Percentiles rank a stretch among this genome's conserved stretches.
phyloP scores from a whole-genome alignment of 2,113 vertebrate species.

The Talpa occidentalis region DNA sequence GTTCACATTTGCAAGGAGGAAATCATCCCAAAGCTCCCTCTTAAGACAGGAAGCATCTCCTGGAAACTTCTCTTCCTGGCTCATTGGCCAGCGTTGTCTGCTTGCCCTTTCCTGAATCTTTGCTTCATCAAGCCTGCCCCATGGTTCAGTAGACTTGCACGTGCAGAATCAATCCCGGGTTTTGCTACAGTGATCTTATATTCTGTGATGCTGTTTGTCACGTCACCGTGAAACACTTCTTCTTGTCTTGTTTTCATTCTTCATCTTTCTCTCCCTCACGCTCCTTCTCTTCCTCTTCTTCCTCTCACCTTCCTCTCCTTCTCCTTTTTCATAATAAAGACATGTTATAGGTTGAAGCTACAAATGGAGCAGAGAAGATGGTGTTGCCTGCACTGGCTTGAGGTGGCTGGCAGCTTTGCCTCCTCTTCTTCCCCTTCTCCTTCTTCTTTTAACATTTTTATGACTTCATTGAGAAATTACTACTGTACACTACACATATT shows the following conservation, averaged over 20 bases:
- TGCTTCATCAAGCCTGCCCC: too few relatives aligned
- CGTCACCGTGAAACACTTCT: background rate
- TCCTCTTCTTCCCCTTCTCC: background rate
- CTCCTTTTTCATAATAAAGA: background rate
- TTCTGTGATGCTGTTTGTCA: background rate
- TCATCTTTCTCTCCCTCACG: background rate
- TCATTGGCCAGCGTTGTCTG: too few relatives aligned
- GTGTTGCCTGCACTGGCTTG: background rate
- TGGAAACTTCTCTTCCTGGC: background rate
- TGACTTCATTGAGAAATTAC: background rate
- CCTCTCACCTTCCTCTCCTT: too few relatives aligned
- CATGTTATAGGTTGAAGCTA: background rate
- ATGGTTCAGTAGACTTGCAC: background rate
- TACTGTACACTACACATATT: background rate
- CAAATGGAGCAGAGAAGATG: background rate
- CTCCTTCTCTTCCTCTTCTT: background rate
- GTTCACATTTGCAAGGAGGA: background rate
- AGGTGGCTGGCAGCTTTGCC: accelerated
- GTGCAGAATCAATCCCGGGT: background rate
- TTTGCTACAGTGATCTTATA: background rate
- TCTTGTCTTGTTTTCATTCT: background rate
- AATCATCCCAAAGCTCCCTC: background rate
- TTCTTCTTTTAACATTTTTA: background rate
- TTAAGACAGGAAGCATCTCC: background rate
- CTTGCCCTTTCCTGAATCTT: background rate